These are phyloP conservation scores for Nymphalis polychloros DNA, from an alignment of 2,888 invertebrate species.

Conservation along the genomic window DNA sequence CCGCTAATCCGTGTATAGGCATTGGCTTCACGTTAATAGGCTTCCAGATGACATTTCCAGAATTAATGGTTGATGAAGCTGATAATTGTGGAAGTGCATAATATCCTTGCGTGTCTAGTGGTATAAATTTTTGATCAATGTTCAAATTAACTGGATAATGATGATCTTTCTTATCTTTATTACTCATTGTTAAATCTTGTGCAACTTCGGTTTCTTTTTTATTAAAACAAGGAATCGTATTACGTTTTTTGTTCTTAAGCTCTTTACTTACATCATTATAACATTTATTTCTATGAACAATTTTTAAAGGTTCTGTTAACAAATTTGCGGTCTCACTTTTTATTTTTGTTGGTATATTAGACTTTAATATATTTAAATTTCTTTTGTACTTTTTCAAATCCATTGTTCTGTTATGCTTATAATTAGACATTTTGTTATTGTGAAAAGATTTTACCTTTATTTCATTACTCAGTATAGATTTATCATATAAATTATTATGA, in stretches of 20 bases:
- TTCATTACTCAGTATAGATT: not conserved
- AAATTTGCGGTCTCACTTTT: not conserved
- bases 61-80: not conserved
- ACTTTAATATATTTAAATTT: not conserved
- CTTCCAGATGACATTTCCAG: conserved; percentile 58
- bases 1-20: conserved; percentile 36
- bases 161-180: not conserved
- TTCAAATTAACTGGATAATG: conserved; percentile 18
- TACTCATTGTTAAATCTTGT: conserved; percentile 46
- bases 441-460: not conserved
- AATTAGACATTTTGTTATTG: not conserved
- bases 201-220: conserved; percentile 36
- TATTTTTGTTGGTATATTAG: not conserved
- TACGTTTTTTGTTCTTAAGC: not conserved
- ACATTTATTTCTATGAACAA: not conserved
- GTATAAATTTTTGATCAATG: conserved; percentile 32
- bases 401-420: not conserved
- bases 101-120: conserved; percentile 47
- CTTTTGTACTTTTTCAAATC: not conserved
- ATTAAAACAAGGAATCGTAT: not conserved
- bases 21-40: conserved; percentile 49
- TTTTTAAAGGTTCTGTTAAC: not conserved
- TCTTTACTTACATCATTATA: not conserved
- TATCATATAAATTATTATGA: not conserved
- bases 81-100: conserved; percentile 43